Conservation (phyloP, 2,888 invertebrate species). For the Sphinx pinastri region DNA sequence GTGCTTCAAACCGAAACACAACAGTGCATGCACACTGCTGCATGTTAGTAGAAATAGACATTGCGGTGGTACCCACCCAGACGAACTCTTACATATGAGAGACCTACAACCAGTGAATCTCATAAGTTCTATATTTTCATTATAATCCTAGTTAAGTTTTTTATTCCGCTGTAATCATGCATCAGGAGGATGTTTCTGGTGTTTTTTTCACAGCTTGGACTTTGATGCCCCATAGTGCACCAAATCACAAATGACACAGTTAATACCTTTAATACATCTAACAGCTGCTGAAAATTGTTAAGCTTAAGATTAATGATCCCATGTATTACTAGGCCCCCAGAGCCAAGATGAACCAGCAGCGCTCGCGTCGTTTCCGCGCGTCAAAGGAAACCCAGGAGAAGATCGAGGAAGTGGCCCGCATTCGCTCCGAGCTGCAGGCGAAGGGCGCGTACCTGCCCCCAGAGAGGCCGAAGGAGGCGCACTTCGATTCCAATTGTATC, state of each 20-base stretch:
- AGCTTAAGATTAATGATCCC: background rate
- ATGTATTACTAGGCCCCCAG: slow-evolving; percentile 90
- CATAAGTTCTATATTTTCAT: too few relatives aligned
- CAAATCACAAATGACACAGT: background rate
- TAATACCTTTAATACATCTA: background rate
- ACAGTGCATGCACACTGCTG: too few relatives aligned
- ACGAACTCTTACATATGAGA: too few relatives aligned
- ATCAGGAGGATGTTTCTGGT: too few relatives aligned
- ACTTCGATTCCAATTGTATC: slow-evolving; percentile 99
- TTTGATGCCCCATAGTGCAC: background rate
- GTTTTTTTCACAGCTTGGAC: background rate
- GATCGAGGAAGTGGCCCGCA: slow-evolving; percentile 91
- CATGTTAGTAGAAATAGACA: too few relatives aligned
- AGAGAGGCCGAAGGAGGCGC: slow-evolving; percentile 94
- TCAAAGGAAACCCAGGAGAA: slow-evolving; percentile 97
- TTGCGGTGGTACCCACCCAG: too few relatives aligned
- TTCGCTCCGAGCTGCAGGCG: slow-evolving; percentile 88
- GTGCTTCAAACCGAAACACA: too few relatives aligned
- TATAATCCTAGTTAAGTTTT: too few relatives aligned
- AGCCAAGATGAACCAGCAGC: slow-evolving; percentile 99
- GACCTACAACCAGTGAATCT: too few relatives aligned
- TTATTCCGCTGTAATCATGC: too few relatives aligned
- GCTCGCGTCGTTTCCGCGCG: slow-evolving; percentile 97
- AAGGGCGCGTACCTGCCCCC: slow-evolving; percentile 92
- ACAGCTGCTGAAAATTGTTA: background rate